A percentile compares a stretch with the other conserved stretches of the same genome.
Conservation (phyloP, 2,797 vertebrate genomes). For the Chelon auratus region DNA sequence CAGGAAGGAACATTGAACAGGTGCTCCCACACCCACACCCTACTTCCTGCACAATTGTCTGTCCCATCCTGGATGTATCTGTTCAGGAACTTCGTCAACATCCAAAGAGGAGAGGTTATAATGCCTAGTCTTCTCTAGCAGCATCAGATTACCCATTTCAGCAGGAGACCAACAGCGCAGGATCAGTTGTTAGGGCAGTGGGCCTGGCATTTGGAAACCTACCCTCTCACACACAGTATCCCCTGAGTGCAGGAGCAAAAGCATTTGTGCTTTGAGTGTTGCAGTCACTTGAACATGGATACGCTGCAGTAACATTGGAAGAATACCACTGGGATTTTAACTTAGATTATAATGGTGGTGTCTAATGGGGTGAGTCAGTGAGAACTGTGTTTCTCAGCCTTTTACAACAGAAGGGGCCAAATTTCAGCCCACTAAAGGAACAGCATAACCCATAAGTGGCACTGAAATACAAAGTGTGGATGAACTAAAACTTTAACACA, state of each 20-base stretch:
- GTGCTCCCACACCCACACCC: too few relatives aligned
- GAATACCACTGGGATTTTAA: background rate
- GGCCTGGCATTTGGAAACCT: conserved; percentile 1
- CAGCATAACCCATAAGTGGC: background rate
- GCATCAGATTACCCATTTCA: conserved; percentile 23
- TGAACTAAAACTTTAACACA: background rate
- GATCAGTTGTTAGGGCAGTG: conserved; percentile 24
- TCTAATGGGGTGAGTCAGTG: background rate
- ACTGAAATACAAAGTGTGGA: background rate
- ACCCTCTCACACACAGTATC: conserved; percentile 18
- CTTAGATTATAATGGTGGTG: background rate
- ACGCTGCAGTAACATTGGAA: conserved; percentile 9
- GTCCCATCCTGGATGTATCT: too few relatives aligned
- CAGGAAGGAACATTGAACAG: too few relatives aligned
- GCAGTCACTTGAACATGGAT: conserved; percentile 11
- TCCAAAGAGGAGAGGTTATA: conserved; percentile 11
- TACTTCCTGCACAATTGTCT: too few relatives aligned
- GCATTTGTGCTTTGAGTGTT: conserved; percentile 21
- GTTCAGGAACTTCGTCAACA: too few relatives aligned
- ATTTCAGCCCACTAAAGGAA: background rate
- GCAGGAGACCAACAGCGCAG: conserved; percentile 14
- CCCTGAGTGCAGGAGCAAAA: conserved; percentile 28
- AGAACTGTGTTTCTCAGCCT: too few relatives aligned
- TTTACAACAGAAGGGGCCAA: background rate
- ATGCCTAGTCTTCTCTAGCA: conserved; percentile 16